Evolutionary conservation across 1,140 invertebrate species (phyloP).

Genomic region (Oedothorax gibbosus): DNA sequence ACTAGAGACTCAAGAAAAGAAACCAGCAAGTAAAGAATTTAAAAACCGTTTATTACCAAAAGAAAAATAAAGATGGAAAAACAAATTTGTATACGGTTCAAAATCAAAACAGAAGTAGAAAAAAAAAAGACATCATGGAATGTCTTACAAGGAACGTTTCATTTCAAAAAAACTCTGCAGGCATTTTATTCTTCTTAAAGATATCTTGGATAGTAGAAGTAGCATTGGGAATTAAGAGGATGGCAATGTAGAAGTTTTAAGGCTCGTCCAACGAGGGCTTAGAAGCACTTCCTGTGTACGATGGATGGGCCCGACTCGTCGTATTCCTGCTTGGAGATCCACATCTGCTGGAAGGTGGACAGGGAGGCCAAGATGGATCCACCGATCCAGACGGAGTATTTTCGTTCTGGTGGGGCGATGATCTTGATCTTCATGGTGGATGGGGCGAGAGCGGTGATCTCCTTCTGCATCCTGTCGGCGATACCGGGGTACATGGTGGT

Average conservation of each 20-base stretch:
- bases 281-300: slow-evolving; percentile 70
- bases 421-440: slow-evolving; percentile 70
- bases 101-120: too few relatives aligned
- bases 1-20: too few relatives aligned
- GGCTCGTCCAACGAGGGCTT: slow-evolving; percentile 48
- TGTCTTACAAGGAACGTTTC: too few relatives aligned
- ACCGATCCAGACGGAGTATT: slow-evolving; percentile 90
- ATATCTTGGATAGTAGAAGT: background rate
- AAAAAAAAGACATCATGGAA: too few relatives aligned
- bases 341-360: slow-evolving; percentile 74
- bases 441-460: slow-evolving; percentile 69
- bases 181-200: background rate
- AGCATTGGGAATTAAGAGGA: background rate
- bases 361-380: slow-evolving; percentile 73
- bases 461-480: slow-evolving; percentile 71
- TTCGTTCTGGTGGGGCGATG: slow-evolving; percentile 79
- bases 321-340: slow-evolving; percentile 71
- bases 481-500: slow-evolving; percentile 74
- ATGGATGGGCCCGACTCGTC: slow-evolving; percentile 71
- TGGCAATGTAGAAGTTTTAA: background rate
- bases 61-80: too few relatives aligned
- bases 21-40: too few relatives aligned
- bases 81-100: too few relatives aligned
- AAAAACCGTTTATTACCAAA: too few relatives aligned
- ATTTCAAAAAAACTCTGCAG: background rate